Percentiles rank a stretch among this genome's conserved stretches.
phyloP scores from a whole-genome alignment of 2,888 invertebrate genomes.

The Aproaerema taeniolella region DNA sequence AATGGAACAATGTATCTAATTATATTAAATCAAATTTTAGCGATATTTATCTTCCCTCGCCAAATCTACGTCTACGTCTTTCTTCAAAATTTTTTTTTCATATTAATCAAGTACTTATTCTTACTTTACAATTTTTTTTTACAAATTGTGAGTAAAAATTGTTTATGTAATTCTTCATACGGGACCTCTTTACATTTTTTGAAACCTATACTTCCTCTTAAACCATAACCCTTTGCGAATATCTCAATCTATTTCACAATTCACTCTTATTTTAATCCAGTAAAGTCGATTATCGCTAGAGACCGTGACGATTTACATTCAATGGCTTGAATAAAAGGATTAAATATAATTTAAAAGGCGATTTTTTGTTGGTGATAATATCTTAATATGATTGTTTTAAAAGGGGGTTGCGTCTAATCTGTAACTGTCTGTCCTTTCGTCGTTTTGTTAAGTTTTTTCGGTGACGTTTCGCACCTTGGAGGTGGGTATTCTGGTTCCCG shows the following conservation, averaged over 20 bases:
- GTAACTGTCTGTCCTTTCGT: constrained; percentile 58
- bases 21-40: no score
- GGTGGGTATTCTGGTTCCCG: constrained; percentile 29
- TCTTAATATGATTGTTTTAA: constrained; percentile 72
- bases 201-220: not conserved
- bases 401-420: constrained; percentile 65
- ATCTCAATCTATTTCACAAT: constrained; percentile 4
- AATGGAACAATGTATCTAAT: no score
- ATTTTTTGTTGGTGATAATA: constrained; percentile 61
- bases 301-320: constrained; percentile 26
- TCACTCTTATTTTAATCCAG: constrained; percentile 2
- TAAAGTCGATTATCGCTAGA: constrained; percentile 30
- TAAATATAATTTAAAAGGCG: constrained; percentile 50
- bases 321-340: constrained; percentile 53
- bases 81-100: no score
- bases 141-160: no score
- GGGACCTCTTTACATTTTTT: not conserved
- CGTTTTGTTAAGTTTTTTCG: constrained; percentile 44
- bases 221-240: constrained; percentile 5
- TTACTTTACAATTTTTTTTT: no score
- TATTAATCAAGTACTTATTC: no score
- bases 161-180: no score
- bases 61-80: no score
- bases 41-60: no score
- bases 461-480: constrained; percentile 61